Base-by-base conservation (phyloP, 2,888 invertebrate species). In the Galerucella nymphaeae region DNA sequence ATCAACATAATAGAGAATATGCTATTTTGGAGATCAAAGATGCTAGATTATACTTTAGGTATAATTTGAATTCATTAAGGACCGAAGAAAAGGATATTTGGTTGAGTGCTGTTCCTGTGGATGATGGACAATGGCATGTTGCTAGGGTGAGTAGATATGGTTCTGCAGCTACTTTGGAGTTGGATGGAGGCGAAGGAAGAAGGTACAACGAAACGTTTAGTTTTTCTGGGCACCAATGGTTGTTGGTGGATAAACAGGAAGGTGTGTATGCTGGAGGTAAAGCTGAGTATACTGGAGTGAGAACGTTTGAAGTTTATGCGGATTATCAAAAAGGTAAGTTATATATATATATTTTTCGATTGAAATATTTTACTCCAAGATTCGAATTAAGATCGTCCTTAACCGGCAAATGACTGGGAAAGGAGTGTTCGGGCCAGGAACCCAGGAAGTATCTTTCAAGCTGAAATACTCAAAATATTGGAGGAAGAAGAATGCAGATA, bases 91-190 rank as follows among this genome's bases (percentile, higher is more conserved):
- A 92, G 75, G 95, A 95, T 83, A 93, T 98, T 80, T 95, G 96
- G 95, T 88, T 97, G 65, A 94, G 94, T 80, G 93, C 95, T 6
- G 93, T 97, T 38, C 91, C 94, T 1, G 97, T 98, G 2, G 96
- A 97, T 83, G 96, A 98, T 85, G 98, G 98, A 1, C 96, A 97
- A 82, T 98, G 98, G 98, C 98, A 99, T 85, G 95, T 95, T 68
- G 96, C 96, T 6, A 91, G 94, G 78, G 95, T 98, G 0, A 94
- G 94, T 80, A 91, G 98, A 70, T 96, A 95, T 80, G 98, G 98
- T 53, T 96, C 96, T 63, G 96, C 96, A 10, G 97, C 98, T 13
- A 95, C 95, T 66, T 88, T 99, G 74, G 96, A 96, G 85, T 88
- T 98, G 77, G 98, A 99, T 84, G 97, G 97, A 3, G 98, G 98